These are phyloP conservation scores for Dione juno DNA, from an alignment of 2,888 invertebrate genomes.

Conservation along the genomic window DNA sequence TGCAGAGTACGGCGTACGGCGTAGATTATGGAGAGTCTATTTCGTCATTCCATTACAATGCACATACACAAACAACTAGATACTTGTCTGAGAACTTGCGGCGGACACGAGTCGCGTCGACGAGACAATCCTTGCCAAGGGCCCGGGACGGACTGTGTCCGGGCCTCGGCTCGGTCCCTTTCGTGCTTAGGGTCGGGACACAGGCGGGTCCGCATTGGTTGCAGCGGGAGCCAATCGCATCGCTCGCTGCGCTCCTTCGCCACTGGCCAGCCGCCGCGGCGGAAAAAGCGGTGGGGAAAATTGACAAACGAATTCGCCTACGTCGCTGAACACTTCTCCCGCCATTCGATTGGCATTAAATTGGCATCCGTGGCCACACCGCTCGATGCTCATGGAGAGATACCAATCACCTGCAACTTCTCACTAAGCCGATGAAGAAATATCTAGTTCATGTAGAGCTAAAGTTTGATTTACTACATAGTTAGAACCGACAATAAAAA, in stretches of 20 bases:
- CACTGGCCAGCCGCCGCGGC: slow-evolving; percentile 61
- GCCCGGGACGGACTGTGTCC: slow-evolving; percentile 70
- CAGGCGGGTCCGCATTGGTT: slow-evolving; percentile 65
- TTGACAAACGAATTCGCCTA: slow-evolving; percentile 65
- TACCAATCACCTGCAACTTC: slow-evolving; percentile 64
- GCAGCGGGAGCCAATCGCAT: slow-evolving; percentile 61
- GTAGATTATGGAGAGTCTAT: slow-evolving; percentile 56
- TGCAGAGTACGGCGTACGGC: slow-evolving; percentile 58
- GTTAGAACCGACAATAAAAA: background rate
- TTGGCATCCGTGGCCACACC: slow-evolving; percentile 67
- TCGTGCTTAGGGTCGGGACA: slow-evolving; percentile 68
- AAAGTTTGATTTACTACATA: slow-evolving; percentile 34
- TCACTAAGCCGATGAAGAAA: slow-evolving; percentile 46
- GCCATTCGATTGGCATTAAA: slow-evolving; percentile 65
- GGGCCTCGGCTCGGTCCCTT: slow-evolving; percentile 65
- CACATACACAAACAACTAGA: slow-evolving; percentile 61
- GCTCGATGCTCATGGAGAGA: slow-evolving; percentile 58
- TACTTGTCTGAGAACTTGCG: slow-evolving; percentile 62
- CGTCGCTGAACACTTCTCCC: slow-evolving; percentile 58
- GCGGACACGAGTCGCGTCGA: slow-evolving; percentile 58
- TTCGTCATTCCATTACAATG: slow-evolving; percentile 55
- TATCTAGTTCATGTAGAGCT: slow-evolving; percentile 25
- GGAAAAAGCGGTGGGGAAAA: slow-evolving; percentile 76
- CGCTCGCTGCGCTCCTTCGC: slow-evolving; percentile 55
- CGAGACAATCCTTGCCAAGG: slow-evolving; percentile 70